These are phyloP conservation scores for Drosophila flavopinicola DNA, from an alignment of 2,888 invertebrate genomes.

Conservation along the genomic window DNA sequence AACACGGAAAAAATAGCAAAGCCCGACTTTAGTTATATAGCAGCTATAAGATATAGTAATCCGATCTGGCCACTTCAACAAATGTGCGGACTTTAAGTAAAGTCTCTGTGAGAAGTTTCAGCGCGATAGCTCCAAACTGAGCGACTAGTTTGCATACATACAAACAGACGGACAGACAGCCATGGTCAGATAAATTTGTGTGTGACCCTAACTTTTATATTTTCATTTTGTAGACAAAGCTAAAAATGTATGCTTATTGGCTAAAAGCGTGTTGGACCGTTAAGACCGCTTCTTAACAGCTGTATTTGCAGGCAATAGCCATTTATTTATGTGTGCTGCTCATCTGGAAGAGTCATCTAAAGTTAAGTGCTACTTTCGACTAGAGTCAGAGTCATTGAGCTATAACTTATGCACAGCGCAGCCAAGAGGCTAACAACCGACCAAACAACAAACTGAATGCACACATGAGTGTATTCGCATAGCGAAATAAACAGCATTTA, in stretches of 20 bases:
- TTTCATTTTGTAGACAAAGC: too few species aligned
- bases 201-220: too few species aligned
- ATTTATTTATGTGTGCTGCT: slow-evolving; percentile 11
- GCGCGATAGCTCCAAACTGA: too few species aligned
- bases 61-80: too few species aligned
- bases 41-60: too few species aligned
- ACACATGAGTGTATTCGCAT: slow-evolving; percentile 29
- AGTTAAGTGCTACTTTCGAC: slow-evolving; percentile 28
- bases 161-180: too few species aligned
- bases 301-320: slow-evolving; percentile 8
- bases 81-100: too few species aligned
- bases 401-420: slow-evolving; percentile 14
- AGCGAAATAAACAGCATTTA: slow-evolving; percentile 70
- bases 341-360: slow-evolving; percentile 5
- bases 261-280: neutral
- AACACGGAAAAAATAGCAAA: too few species aligned
- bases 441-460: slow-evolving; percentile 26
- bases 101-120: too few species aligned
- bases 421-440: slow-evolving; percentile 14
- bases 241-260: neutral
- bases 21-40: too few species aligned
- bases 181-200: too few species aligned
- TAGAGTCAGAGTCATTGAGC: slow-evolving; percentile 24
- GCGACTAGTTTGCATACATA: too few species aligned
- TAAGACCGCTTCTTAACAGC: neutral